Evolutionary conservation across 2,888 invertebrate species (phyloP).

Genomic region (Anodontia alba): DNA sequence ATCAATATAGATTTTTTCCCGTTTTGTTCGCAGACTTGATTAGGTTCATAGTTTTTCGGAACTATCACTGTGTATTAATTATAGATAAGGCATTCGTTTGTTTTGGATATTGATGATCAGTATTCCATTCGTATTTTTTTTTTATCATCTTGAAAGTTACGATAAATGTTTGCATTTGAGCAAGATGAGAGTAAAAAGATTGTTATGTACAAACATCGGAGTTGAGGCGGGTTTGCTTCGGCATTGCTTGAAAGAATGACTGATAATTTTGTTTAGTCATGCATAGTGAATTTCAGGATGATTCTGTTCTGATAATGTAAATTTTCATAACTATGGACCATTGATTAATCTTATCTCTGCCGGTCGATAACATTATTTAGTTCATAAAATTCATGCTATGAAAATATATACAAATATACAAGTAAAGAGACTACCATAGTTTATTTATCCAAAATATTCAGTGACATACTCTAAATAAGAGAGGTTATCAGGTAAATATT

Average conservation of each 20-base stretch:
- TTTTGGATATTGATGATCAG: conserved; percentile 57
- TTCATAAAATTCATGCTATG: conserved; percentile 8
- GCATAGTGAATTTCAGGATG: background rate
- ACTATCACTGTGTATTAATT: conserved; percentile 67
- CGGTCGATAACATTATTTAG: conserved; percentile 8
- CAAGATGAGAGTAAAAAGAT: background rate
- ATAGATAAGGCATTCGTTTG: conserved; percentile 65
- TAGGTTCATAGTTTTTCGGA: conserved; percentile 62
- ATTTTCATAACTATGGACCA: conserved; percentile 4
- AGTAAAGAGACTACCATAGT: too few species aligned
- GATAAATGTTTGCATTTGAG: background rate
- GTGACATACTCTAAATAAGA: too few species aligned
- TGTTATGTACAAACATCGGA: background rate
- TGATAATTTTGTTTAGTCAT: conserved; percentile 1
- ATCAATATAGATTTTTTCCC: conserved; percentile 64
- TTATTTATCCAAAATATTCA: too few species aligned
- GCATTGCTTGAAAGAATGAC: background rate
- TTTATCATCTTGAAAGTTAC: conserved; percentile 8
- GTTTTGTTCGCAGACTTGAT: conserved; percentile 52
- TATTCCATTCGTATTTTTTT: conserved; percentile 46
- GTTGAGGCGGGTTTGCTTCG: background rate
- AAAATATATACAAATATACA: background rate
- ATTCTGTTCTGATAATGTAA: background rate
- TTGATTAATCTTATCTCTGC: conserved; percentile 5
- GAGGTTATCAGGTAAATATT: too few species aligned